phyloP scores from a whole-genome alignment of 2,888 invertebrate genomes.

The Hetaerina titia region DNA sequence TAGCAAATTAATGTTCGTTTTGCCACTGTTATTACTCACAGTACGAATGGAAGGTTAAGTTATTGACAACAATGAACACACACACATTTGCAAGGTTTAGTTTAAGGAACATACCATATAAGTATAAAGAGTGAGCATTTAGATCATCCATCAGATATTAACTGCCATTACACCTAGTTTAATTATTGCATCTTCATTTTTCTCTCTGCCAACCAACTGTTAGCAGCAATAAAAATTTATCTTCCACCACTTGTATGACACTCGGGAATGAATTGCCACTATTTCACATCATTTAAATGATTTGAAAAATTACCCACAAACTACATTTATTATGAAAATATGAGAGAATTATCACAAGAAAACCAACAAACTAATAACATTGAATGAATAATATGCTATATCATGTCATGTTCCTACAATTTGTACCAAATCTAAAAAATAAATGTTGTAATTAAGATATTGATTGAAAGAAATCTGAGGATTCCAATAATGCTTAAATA shows the following conservation, averaged over 20 bases:
- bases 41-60: not conserved
- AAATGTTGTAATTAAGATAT: not conserved
- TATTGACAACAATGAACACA: not conserved
- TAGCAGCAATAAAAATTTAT: not conserved
- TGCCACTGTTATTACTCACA: not conserved
- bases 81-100: not conserved
- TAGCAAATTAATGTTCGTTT: not conserved
- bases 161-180: not conserved
- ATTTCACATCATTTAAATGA: not conserved
- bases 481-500: not conserved
- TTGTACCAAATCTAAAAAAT: not conserved
- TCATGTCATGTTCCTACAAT: not conserved
- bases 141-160: not conserved
- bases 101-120: not conserved
- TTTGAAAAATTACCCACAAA: not conserved
- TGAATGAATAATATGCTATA: not conserved
- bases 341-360: not conserved
- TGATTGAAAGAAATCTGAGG: not conserved
- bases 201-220: not conserved
- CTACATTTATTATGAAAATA: not conserved
- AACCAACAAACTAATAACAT: not conserved
- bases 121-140: not conserved
- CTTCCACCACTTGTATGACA: not conserved
- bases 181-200: conserved; percentile 22
- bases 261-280: not conserved